These are phyloP conservation scores for Botrylloides violaceus DNA, from an alignment of 23 tunicate genomes.

Conservation along the genomic window DNA sequence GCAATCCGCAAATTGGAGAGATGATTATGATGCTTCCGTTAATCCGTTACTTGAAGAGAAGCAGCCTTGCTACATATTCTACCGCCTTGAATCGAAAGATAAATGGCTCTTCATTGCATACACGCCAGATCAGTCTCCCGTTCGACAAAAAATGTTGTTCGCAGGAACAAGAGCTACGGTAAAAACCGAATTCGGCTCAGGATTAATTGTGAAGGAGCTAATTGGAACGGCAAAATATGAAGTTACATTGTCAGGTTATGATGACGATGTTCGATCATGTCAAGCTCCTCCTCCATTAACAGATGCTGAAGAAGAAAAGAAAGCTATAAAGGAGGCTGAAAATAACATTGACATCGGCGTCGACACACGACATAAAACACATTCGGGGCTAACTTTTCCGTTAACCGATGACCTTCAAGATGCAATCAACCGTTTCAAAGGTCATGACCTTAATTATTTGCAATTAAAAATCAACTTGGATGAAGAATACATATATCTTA, in stretches of 20 bases:
- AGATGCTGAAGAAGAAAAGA: conserved; percentile 59
- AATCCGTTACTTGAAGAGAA: conserved; percentile 27
- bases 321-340: conserved; percentile 42
- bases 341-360: conserved; percentile 32
- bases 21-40: conserved; percentile 26
- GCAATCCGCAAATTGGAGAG: conserved; percentile 9
- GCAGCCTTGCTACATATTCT: conserved; percentile 63
- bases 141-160: conserved; percentile 72
- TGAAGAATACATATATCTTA: conserved; percentile 39
- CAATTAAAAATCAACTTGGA: conserved; percentile 63
- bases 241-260: conserved; percentile 49
- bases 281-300: conserved; percentile 87
- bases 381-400: conserved; percentile 56
- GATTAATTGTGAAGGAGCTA: conserved; percentile 46
- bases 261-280: conserved; percentile 27
- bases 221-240: conserved; percentile 48
- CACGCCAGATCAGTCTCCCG: conserved; percentile 70
- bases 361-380: conserved; percentile 62
- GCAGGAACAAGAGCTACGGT: conserved; percentile 84
- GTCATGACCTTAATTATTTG: conserved; percentile 38
- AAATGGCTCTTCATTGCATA: conserved; percentile 68
- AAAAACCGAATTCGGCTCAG: conserved; percentile 71
- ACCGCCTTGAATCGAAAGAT: conserved; percentile 31
- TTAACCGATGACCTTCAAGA: conserved; percentile 34
- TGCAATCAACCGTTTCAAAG: conserved; percentile 32